phyloP scores from a whole-genome alignment of 35 echinoderm and acorn worm genomes.

The Lytechinus variegatus region DNA sequence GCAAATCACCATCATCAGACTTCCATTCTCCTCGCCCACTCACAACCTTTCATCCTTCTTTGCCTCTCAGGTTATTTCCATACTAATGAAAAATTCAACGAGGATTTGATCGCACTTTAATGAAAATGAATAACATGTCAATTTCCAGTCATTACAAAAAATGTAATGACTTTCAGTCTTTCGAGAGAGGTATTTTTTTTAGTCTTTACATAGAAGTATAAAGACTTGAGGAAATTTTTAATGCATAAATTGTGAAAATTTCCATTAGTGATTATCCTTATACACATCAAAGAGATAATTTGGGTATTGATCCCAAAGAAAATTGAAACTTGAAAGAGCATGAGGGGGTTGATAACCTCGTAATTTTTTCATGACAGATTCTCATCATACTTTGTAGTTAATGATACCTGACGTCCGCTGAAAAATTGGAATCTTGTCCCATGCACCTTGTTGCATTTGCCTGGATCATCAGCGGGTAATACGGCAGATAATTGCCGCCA shows the following conservation, averaged over 20 bases:
- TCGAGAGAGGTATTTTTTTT: not conserved
- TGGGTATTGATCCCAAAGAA: not conserved
- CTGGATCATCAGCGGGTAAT: not conserved
- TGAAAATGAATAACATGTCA: too few species aligned
- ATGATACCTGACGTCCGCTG: not conserved
- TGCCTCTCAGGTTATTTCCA: too few species aligned
- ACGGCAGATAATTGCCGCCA: not conserved
- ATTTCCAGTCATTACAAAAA: not conserved
- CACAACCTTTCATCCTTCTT: too few species aligned
- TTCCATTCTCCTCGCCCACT: too few species aligned
- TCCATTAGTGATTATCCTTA: not conserved
- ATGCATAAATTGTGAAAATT: not conserved
- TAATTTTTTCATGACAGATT: not conserved
- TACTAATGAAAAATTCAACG: too few species aligned
- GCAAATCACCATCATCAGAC: too few species aligned
- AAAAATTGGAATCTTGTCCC: not conserved
- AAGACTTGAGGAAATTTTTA: not conserved
- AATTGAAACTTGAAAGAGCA: not conserved
- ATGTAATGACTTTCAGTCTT: not conserved
- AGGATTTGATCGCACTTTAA: too few species aligned
- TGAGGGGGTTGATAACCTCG: not conserved
- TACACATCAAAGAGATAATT: not conserved
- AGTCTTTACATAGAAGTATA: too few species aligned
- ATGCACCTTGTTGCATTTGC: not conserved
- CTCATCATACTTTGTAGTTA: not conserved